Base-by-base conservation (phyloP, 2,888 invertebrate species). In the Ochropacha duplaris region DNA sequence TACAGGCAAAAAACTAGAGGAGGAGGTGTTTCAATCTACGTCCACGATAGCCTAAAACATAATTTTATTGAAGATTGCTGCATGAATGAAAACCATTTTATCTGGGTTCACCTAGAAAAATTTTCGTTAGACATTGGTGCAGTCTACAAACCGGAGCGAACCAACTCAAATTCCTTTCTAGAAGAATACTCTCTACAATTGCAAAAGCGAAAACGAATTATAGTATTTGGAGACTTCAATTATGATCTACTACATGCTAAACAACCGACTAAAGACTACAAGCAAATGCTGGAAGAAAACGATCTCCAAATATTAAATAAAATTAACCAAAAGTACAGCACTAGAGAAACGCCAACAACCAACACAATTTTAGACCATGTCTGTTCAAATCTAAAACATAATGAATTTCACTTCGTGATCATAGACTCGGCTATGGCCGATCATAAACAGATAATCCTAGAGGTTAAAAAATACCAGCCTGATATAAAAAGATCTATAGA, bases 291-390 rank as follows among this genome's bases (percentile, higher is more conserved):
- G 24, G 49, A 55, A 49, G 64, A 61, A 58, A 22, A 51, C 14
- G 65, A 62, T 12, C 60, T 57, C 16, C 22, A 36, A 24, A 51
- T 72, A 12, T 1, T 70, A 9, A 72, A 72, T 57, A 69, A 62
- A 55, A 59, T 65, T 1, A 22, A 59, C 11, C 39, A 56, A 39
- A 57, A 62, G 16, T 62, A 67, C 34, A 60, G 64, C 22, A 72
- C 70, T 0, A 57, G 72, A 22, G 60, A 65, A 36, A 63, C 64
- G 0, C 5, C 24, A 0, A 61, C 58, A 12, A 60, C 52, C 16
- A 62, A 66, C 19, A 66, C 71, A 1, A 68, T 71, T 8, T 6
- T 73, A 16, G 71, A 76, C 50, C 73, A 72, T 51, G 56, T 71
- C 0, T 56, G 49, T 22, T 65, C 74, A 1, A 66, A 68, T 24